Percentiles rank a stretch among this genome's conserved stretches.
phyloP scores from a whole-genome alignment of 2,113 vertebrate genomes.

The Oryzias javanicus region DNA sequence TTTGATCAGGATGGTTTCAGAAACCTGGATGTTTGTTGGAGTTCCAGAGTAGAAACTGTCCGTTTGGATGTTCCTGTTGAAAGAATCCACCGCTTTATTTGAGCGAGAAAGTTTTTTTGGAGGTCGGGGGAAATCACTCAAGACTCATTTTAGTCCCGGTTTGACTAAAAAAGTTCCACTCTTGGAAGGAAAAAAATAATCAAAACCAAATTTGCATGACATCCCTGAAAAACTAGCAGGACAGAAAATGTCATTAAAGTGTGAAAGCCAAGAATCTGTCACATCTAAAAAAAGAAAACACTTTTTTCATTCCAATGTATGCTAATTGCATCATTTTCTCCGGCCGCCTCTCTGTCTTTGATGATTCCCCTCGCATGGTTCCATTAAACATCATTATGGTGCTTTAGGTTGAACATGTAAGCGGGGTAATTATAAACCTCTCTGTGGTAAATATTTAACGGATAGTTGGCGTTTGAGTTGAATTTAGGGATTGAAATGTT shows the following conservation, averaged over 20 bases:
- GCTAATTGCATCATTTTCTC: conserved; percentile 61
- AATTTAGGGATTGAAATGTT: conserved; percentile 65
- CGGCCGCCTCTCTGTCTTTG: conserved; percentile 18
- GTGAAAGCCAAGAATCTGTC: conserved; percentile 59
- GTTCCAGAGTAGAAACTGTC: too few relatives aligned
- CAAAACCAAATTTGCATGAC: conserved; percentile 74
- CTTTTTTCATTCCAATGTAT: conserved; percentile 55
- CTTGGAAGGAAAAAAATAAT: conserved; percentile 64
- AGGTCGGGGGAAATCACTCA: conserved; percentile 24
- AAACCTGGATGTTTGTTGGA: too few relatives aligned
- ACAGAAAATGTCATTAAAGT: conserved; percentile 76
- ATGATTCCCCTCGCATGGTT: conserved; percentile 34
- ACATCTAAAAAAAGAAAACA: conserved; percentile 31
- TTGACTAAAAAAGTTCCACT: conserved; percentile 58
- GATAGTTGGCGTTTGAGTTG: conserved; percentile 52
- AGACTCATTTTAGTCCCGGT: conserved; percentile 39
- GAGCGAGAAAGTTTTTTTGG: too few relatives aligned
- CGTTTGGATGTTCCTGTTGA: too few relatives aligned
- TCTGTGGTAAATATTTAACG: conserved; percentile 66
- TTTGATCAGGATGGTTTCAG: too few relatives aligned
- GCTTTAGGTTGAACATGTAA: conserved; percentile 50
- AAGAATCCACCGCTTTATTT: too few relatives aligned
- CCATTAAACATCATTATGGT: conserved; percentile 29
- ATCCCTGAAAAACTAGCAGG: conserved; percentile 68
- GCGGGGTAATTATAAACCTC: conserved; percentile 61